These are phyloP conservation scores for Labrus mixtus DNA, from an alignment of 2,113 vertebrate genomes.

Conservation along the genomic window DNA sequence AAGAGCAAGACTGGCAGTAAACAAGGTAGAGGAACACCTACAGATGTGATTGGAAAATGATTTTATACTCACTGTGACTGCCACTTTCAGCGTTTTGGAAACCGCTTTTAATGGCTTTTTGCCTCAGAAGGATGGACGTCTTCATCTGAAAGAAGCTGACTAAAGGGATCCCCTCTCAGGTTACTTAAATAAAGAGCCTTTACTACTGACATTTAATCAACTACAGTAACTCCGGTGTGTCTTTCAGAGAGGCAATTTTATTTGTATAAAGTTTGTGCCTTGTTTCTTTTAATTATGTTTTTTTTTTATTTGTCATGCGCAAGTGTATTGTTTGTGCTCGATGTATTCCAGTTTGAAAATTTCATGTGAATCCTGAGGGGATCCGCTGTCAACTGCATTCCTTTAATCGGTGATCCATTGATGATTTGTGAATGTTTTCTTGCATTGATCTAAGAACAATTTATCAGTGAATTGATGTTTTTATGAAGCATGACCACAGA, in stretches of 20 bases:
- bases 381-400: background rate
- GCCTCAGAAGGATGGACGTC: slow-evolving; percentile 46
- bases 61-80: slow-evolving; percentile 70
- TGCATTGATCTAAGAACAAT: slow-evolving; percentile 22
- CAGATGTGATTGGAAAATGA: slow-evolving; percentile 25
- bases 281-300: slow-evolving; percentile 51
- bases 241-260: slow-evolving; percentile 37
- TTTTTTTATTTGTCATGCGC: slow-evolving; percentile 42
- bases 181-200: slow-evolving; percentile 70
- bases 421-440: slow-evolving; percentile 46
- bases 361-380: background rate
- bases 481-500: slow-evolving; percentile 26
- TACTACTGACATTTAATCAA: slow-evolving; percentile 67
- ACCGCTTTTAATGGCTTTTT: slow-evolving; percentile 46
- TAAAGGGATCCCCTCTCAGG: slow-evolving; percentile 72
- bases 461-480: slow-evolving; percentile 24
- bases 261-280: slow-evolving; percentile 67
- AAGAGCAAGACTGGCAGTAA: slow-evolving; percentile 34
- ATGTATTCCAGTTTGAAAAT: slow-evolving; percentile 1
- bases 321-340: slow-evolving; percentile 20
- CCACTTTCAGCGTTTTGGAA: slow-evolving; percentile 43
- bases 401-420: background rate
- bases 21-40: slow-evolving; percentile 56
- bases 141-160: slow-evolving; percentile 44
- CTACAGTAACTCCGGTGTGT: slow-evolving; percentile 38